Conservation (phyloP, 2,113 vertebrate genomes). For the Onychostruthus taczanowskii region DNA sequence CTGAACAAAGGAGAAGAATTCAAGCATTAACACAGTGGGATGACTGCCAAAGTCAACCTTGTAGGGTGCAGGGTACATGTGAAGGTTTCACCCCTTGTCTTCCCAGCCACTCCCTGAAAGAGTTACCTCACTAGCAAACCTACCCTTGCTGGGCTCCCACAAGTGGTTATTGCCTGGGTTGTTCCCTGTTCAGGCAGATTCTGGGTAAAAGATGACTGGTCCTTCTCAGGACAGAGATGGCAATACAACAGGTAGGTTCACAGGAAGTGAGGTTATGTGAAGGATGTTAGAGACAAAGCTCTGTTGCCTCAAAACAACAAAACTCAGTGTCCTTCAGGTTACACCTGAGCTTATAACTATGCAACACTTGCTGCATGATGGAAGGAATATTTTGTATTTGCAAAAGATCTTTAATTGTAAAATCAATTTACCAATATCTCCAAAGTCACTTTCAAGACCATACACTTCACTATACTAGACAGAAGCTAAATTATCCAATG, state of each 20-base stretch:
- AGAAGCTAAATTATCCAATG: neutral
- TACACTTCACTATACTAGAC: neutral
- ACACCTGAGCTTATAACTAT: neutral
- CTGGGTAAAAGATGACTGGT: neutral
- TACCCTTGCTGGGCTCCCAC: neutral
- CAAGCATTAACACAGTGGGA: neutral
- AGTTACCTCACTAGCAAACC: neutral
- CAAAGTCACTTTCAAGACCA: neutral
- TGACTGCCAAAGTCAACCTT: neutral
- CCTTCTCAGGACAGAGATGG: neutral
- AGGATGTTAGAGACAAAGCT: neutral
- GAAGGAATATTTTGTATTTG: neutral
- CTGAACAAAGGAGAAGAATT: neutral
- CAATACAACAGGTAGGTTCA: neutral
- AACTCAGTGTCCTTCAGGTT: neutral
- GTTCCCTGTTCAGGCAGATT: neutral
- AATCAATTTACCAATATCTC: neutral
- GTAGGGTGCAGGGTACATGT: neutral
- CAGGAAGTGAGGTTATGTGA: neutral
- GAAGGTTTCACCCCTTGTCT: neutral
- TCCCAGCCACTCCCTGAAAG: neutral
- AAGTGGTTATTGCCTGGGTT: neutral
- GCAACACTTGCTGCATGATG: neutral
- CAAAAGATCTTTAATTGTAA: neutral
- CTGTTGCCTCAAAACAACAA: neutral